Base-by-base conservation (phyloP, 2,888 invertebrate species). In the Podotricha telesiphe region DNA sequence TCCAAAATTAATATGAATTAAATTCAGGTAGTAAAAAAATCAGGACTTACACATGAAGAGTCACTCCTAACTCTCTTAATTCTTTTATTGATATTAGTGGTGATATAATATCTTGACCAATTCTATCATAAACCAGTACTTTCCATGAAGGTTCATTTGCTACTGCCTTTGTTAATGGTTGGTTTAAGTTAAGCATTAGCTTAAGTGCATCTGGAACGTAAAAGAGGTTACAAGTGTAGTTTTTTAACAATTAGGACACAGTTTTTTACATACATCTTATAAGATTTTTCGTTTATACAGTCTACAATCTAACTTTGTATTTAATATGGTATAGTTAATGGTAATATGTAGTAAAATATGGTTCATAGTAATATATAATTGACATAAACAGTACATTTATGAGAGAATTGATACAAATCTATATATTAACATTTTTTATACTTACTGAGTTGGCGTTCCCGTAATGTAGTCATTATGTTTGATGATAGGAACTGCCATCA, bases 71-170 rank as follows among this genome's bases (percentile, higher is more conserved):
- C 86, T 99, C 99, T 78, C 99, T 91, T 4, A 99, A 94, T 82
- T 99, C 99, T 87, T 98, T 98, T 19, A 99, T 96, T 20, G 98
- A 97, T 82, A 99, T 95, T 65, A 99, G 90, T 0, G 99, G 99
- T 15, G 99, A 99, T 79, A 99, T 98, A 62, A 99, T 98, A 85
- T 99, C 99, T 91, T 99, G 99, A 4, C 99, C 99, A 77, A 97
- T 95, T 80, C 97, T 95, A 86, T 99, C 99, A 83, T 99, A 99
- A 73, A 99, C 96, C 72, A 99, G 93, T 69, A 99, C 96, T 94
- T 99, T 99, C 99, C 99, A 99, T 15, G 97, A 96, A 28, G 99
- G 98, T 89, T 99, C 98, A 47, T 96, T 94, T 11, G 96, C 95
- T 58, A 96, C 94, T 70, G 95, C 94, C 86, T 97, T 97, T 2